Conservation (phyloP, 2,113 vertebrate species). For the Laticauda colubrina region DNA sequence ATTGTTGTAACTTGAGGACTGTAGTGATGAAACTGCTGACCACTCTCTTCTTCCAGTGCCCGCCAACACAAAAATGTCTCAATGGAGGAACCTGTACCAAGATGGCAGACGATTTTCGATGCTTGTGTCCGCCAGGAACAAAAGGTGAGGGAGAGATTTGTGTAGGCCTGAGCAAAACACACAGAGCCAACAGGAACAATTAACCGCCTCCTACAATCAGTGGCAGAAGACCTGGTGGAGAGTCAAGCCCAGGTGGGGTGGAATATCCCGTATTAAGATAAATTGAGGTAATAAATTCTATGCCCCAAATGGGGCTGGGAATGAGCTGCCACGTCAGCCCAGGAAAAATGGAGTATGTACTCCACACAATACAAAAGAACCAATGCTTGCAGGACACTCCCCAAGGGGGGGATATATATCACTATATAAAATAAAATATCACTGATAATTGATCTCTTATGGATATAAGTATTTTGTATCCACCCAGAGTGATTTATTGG, state of each 20-base stretch:
- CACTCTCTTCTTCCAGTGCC: constrained; percentile 51
- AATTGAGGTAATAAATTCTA: background rate
- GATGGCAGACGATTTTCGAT: constrained; percentile 26
- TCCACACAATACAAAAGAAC: background rate
- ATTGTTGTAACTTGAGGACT: background rate
- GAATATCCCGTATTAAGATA: background rate
- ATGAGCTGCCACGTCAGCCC: background rate
- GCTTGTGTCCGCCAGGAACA: constrained; percentile 58
- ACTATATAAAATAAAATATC: too few relatives aligned
- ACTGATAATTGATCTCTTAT: background rate
- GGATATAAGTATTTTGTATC: background rate
- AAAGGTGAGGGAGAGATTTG: constrained; percentile 32
- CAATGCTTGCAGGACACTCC: background rate
- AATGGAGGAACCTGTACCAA: constrained; percentile 46
- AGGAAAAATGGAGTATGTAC: background rate
- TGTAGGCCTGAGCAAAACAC: too few relatives aligned
- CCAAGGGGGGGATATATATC: background rate
- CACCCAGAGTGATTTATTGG: background rate
- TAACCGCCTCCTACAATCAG: background rate
- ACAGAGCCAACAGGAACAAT: background rate
- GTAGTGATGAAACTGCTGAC: background rate
- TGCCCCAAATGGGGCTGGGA: background rate
- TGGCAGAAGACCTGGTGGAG: background rate
- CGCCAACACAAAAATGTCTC: constrained; percentile 52
- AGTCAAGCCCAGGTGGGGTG: background rate